phyloP scores from a whole-genome alignment of 2,888 invertebrate genomes.

The Nezara viridula region DNA sequence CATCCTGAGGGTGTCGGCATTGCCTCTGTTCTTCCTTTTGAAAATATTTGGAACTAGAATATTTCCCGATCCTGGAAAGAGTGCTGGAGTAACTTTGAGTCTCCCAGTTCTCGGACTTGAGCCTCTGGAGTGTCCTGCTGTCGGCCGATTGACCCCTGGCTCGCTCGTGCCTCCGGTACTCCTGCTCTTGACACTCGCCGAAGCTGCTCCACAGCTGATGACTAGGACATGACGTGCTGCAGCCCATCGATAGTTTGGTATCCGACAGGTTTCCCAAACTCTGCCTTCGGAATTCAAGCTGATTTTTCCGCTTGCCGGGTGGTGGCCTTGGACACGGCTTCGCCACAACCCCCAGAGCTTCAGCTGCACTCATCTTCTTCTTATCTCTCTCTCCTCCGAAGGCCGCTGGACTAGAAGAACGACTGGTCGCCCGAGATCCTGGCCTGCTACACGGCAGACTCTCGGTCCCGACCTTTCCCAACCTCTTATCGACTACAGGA shows the following conservation, averaged over 20 bases:
- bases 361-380: constrained; percentile 66
- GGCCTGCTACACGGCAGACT: constrained; percentile 65
- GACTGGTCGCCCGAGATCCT: constrained; percentile 64
- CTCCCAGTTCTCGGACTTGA: constrained; percentile 65
- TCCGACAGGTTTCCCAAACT: constrained; percentile 66
- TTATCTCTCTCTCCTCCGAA: constrained; percentile 58
- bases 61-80: constrained; percentile 65
- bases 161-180: constrained; percentile 65
- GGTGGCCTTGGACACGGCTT: constrained; percentile 66
- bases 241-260: constrained; percentile 65
- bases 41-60: constrained; percentile 65
- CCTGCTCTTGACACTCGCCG: constrained; percentile 65
- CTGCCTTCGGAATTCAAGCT: constrained; percentile 66
- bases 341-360: constrained; percentile 66
- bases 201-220: constrained; percentile 66
- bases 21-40: constrained; percentile 61
- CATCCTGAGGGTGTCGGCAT: constrained; percentile 61
- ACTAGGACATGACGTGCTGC: constrained; percentile 64
- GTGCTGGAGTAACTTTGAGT: constrained; percentile 64
- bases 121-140: constrained; percentile 66
- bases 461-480: constrained; percentile 58
- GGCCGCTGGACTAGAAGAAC: constrained; percentile 65
- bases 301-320: constrained; percentile 63
- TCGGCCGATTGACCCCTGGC: constrained; percentile 66
- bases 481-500: constrained; percentile 55